phyloP scores from a whole-genome alignment of 92 coral and sea anemone genomes.

The Chrysogorgia sp. region DNA sequence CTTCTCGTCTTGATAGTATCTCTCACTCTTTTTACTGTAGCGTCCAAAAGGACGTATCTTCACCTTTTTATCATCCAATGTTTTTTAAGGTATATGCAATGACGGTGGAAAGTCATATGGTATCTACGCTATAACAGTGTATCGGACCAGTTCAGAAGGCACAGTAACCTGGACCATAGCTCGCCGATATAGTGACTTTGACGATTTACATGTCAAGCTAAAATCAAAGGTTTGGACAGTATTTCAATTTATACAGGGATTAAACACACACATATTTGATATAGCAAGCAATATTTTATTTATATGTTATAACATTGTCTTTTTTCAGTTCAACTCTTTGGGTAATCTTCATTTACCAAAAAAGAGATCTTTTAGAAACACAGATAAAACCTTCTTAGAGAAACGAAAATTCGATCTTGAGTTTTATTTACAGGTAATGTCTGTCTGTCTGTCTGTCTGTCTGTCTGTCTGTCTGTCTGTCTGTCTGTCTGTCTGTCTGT shows the following conservation, averaged over 20 bases:
- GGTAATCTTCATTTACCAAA: conserved; percentile 82
- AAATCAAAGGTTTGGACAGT: conserved; percentile 76
- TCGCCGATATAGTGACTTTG: conserved; percentile 98
- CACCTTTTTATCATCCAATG: not conserved
- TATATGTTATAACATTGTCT: not conserved
- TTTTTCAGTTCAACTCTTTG: conserved; percentile 72
- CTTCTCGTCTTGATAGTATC: no score
- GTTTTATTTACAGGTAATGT: conserved; percentile 76
- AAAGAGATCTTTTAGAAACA: conserved; percentile 87
- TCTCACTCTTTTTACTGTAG: no score
- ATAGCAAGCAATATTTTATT: not conserved
- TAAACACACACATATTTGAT: not conserved
- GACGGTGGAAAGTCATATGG: conserved; percentile 85
- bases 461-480: not conserved
- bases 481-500: conserved; percentile 6
- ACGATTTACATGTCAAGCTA: conserved; percentile 85
- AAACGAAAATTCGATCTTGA: conserved; percentile 86
- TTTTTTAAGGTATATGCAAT: conserved; percentile 72
- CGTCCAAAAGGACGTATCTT: no score
- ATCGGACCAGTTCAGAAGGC: conserved; percentile 81
- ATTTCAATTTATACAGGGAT: not conserved
- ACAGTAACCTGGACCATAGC: conserved; percentile 90
- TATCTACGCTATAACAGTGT: conserved; percentile 81
- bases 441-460: not conserved
- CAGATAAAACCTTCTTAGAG: conserved; percentile 91